Evolutionary conservation across 2,797 vertebrate species (phyloP), one percentile per base, ranked within the genome.

Genomic region (Takifugu rubripes): DNA sequence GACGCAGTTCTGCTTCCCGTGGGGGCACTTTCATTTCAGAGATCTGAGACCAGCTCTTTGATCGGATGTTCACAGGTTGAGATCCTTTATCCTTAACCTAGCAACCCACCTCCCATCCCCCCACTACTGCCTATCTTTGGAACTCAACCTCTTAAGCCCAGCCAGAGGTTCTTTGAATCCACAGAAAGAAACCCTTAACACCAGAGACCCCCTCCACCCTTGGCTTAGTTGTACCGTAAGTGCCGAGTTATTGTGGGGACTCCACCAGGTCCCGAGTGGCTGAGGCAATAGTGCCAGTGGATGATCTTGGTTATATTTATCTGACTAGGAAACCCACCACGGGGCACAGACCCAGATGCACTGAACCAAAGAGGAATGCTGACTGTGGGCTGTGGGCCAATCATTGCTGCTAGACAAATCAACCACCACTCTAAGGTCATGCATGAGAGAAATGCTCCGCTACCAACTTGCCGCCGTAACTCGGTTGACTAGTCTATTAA

Each of bases 221-320:
- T 63, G 74, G 83, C 79, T 88, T 83, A 83, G 77, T 73, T 79
- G 81, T 82, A 70, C 81, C 79, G 75, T 81, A 84, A 82, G 83
- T 75, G 76, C 66, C 79, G 84, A 84, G 87, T 85, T 88, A 86
- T 87, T 85, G 77, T 77, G 78, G 83, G 76, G 75, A 72, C 79
- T 70, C 57, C 83, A 84, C 85, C 88, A 88, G 82, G 70, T 70
- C 75, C 81, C 66, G 70, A 64, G 11, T 75, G 78, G 74, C 75
- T 45, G 48, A 52, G 66, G 74, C 54, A 15, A 42, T 21, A 64
- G 74, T 83, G 84, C 85, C 87, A 86, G 82, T 81, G 81, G 78
- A 88, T 80, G 88, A 86, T 86, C 78, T 74, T 82, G 75, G 83
- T 85, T 91, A 90, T 91, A 87, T 91, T 90, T 90, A 90, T 87